phyloP scores from a whole-genome alignment of 2,888 invertebrate genomes.

The Dinocampus coccinellae region DNA sequence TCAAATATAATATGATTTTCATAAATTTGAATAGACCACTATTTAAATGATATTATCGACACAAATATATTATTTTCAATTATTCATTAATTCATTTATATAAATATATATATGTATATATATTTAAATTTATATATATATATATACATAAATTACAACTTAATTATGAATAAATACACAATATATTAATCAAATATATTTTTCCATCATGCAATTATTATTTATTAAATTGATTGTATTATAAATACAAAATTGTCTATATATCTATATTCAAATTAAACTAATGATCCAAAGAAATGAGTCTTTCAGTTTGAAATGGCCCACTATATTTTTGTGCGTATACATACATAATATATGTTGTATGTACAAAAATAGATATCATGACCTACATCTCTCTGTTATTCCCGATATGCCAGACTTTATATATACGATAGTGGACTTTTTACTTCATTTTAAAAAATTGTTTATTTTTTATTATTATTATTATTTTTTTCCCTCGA shows the following conservation, averaged over 20 bases:
- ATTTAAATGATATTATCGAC: too few relatives aligned
- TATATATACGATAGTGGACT: not conserved
- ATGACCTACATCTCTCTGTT: slow-evolving; percentile 49
- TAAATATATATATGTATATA: too few relatives aligned
- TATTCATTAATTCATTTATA: too few relatives aligned
- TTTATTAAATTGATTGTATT: not conserved
- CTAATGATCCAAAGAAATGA: slow-evolving; percentile 8
- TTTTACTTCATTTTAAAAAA: too few relatives aligned
- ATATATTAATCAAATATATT: too few relatives aligned
- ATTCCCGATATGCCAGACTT: slow-evolving; percentile 38
- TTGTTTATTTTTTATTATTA: not conserved
- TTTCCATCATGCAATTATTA: too few relatives aligned
- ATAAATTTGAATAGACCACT: too few relatives aligned
- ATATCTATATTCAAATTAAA: not conserved
- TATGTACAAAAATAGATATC: slow-evolving; percentile 53
- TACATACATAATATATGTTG: slow-evolving; percentile 50
- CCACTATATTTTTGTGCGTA: slow-evolving; percentile 27
- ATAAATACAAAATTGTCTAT: not conserved
- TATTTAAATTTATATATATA: too few relatives aligned
- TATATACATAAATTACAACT: too few relatives aligned
- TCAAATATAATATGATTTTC: too few relatives aligned
- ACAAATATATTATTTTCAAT: not conserved
- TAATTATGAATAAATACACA: too few relatives aligned
- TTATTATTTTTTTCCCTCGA: too few relatives aligned
- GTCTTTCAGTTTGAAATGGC: slow-evolving; percentile 37